phyloP scores from a whole-genome alignment of 2,797 vertebrate species.

The Kryptopterus vitreolus region DNA sequence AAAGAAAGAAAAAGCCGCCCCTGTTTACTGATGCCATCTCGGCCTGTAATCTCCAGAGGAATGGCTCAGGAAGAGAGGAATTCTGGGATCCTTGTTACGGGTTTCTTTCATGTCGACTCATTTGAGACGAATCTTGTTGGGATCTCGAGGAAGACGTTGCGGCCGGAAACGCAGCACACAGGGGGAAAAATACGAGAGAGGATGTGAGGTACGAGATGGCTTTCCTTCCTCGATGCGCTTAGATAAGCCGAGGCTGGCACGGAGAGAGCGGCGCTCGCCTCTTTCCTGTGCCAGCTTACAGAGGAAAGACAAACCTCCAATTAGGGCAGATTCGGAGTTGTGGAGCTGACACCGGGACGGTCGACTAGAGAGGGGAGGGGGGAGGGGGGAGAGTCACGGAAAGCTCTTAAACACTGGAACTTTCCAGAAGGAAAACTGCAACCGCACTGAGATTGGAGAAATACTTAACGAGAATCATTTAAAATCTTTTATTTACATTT shows the following conservation, averaged over 20 bases:
- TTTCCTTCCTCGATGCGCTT: constrained; percentile 68
- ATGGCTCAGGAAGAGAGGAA: constrained; percentile 61
- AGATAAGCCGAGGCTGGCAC: constrained; percentile 55
- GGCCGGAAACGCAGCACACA: constrained; percentile 32
- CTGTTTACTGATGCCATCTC: constrained; percentile 67
- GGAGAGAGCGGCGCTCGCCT: constrained; percentile 34
- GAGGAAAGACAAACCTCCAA: constrained; percentile 66
- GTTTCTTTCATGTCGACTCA: no score
- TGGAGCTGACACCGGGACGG: constrained; percentile 28
- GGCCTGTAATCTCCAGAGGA: constrained; percentile 64
- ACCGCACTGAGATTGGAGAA: neutral
- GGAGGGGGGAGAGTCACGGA: neutral
- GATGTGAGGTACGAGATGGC: constrained; percentile 62
- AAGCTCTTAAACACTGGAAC: constrained; percentile 14
- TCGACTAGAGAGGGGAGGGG: neutral
- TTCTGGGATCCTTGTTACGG: no score
- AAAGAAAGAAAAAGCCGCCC: neutral
- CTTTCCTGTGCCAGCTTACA: constrained; percentile 70
- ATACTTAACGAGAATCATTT: no score
- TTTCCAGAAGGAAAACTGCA: constrained; percentile 3
- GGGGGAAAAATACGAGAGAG: constrained; percentile 21
- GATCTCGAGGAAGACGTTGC: constrained; percentile 8
- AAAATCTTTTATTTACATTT: no score
- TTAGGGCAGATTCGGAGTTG: constrained; percentile 44
- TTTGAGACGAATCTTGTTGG: neutral